Evolutionary conservation across 2,113 vertebrate genomes (phyloP).

Genomic region (Petrocephalus microphthalmus): DNA sequence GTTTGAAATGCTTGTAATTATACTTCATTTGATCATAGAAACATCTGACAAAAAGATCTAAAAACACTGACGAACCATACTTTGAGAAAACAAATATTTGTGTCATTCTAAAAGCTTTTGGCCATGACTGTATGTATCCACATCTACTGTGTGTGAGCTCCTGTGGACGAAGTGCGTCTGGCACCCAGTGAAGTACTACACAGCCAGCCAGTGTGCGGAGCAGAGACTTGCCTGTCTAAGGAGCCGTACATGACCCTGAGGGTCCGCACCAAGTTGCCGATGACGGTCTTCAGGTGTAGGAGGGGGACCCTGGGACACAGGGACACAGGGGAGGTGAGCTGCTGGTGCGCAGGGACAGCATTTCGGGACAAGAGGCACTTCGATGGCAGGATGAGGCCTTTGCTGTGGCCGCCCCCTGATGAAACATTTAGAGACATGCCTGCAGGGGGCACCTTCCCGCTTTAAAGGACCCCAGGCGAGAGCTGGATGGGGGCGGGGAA

Average conservation of each 20-base stretch:
- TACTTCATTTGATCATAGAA: no score
- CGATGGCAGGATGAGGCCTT: not conserved
- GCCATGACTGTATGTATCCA: no score
- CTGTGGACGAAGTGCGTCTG: no score
- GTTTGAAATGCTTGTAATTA: no score
- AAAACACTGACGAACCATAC: no score
- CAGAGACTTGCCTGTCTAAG: conserved; percentile 71
- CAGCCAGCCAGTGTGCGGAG: not conserved
- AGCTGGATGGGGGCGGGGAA: not conserved
- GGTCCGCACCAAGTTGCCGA: conserved; percentile 71
- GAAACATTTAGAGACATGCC: not conserved
- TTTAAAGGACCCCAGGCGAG: not conserved
- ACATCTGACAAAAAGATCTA: no score
- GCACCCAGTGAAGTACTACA: not conserved
- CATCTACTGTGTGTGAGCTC: no score
- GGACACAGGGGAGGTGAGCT: not conserved
- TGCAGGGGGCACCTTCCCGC: not conserved
- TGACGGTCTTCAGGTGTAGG: conserved; percentile 75
- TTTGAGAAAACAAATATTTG: no score
- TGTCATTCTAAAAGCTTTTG: no score
- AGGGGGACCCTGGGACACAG: conserved; percentile 74
- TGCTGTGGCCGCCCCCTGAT: not conserved
- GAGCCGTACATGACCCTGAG: conserved; percentile 85
- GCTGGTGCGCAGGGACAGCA: not conserved
- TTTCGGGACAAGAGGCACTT: not conserved